phyloP scores from a whole-genome alignment of 2,888 invertebrate species.

The Carterocephalus palaemon region DNA sequence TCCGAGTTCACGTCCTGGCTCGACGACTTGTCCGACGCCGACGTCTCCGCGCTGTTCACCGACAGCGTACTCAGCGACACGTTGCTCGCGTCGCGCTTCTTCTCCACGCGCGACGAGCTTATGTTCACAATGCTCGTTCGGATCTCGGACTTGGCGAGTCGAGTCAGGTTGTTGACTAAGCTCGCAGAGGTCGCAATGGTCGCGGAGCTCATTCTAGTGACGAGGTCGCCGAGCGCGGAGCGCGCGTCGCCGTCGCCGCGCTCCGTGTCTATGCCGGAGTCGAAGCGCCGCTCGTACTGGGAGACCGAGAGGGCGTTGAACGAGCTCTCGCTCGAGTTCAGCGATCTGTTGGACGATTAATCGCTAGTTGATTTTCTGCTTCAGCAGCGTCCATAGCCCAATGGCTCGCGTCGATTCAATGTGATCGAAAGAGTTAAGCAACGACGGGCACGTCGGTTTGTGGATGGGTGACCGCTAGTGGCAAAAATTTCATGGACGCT shows the following conservation, averaged over 20 bases:
- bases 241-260: constrained; percentile 50
- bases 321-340: constrained; percentile 68
- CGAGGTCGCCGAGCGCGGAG: constrained; percentile 61
- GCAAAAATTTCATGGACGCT: no score
- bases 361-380: no score
- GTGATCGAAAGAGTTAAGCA: neutral
- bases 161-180: constrained; percentile 57
- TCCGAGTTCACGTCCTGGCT: constrained; percentile 74
- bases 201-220: constrained; percentile 67
- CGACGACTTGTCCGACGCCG: constrained; percentile 68
- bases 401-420: neutral
- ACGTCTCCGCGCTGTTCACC: constrained; percentile 67
- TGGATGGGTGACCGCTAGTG: no score
- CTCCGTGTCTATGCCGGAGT: constrained; percentile 52
- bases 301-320: constrained; percentile 64
- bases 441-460: no score
- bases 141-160: constrained; percentile 64
- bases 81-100: constrained; percentile 54
- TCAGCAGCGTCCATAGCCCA: no score
- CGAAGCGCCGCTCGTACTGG: constrained; percentile 59
- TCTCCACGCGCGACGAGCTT: constrained; percentile 67
- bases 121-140: constrained; percentile 66
- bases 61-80: constrained; percentile 67
- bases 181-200: constrained; percentile 59
- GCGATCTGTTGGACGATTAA: constrained; percentile 40